These are phyloP conservation scores for Amphiprion percula DNA, from an alignment of 2,113 vertebrate species.

Conservation along the genomic window DNA sequence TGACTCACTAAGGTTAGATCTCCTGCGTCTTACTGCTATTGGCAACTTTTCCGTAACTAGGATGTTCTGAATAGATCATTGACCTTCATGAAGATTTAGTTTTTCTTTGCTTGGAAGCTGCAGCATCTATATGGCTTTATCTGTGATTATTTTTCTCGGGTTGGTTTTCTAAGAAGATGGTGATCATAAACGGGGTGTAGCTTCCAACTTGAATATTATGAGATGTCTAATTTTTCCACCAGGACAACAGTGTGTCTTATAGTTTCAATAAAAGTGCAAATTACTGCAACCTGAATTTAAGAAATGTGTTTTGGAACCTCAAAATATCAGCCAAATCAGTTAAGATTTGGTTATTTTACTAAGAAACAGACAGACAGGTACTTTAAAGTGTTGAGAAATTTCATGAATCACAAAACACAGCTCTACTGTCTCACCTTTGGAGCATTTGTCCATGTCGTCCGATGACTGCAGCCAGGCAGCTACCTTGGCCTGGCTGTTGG, in stretches of 20 bases:
- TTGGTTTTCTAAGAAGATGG: neutral
- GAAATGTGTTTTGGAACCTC: neutral
- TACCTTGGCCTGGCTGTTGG: constrained; percentile 90
- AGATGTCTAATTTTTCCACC: neutral
- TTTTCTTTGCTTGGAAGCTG: neutral
- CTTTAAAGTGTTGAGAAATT: neutral
- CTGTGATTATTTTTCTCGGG: neutral
- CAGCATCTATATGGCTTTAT: too few species aligned
- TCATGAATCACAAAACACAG: neutral
- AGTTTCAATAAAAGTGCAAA: neutral
- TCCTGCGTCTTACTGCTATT: neutral
- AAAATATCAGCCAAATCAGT: neutral
- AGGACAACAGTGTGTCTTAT: neutral
- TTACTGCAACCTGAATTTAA: neutral
- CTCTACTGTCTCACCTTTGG: constrained; percentile 87
- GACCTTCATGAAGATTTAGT: neutral
- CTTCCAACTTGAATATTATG: neutral
- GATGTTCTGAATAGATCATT: neutral
- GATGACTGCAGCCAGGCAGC: constrained; percentile 94
- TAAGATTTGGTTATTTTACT: neutral
- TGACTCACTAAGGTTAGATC: neutral
- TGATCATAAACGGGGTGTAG: neutral
- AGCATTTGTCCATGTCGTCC: constrained; percentile 96
- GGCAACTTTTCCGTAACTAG: neutral
- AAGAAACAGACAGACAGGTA: neutral